Evolutionary conservation across 2,888 invertebrate species (phyloP).

Genomic region (Caenorhabditis sp.): DNA sequence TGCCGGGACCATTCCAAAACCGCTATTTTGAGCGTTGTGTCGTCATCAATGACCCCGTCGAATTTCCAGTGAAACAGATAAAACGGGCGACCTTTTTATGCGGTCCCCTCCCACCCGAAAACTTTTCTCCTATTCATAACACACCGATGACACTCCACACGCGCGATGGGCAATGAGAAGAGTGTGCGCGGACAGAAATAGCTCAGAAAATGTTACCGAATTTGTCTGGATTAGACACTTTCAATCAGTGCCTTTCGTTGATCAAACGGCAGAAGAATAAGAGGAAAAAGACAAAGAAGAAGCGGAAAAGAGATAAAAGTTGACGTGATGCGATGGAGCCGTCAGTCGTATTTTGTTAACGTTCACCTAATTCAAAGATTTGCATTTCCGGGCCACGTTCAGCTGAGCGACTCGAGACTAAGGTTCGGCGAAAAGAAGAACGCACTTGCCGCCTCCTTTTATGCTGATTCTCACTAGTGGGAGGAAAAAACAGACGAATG

Average conservation of each 20-base stretch:
- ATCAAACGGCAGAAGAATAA: constrained; percentile 28
- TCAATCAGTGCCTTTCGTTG: constrained; percentile 30
- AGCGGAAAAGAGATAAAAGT: constrained; percentile 1
- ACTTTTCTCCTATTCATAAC: constrained; percentile 19
- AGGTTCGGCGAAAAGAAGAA: too few species aligned
- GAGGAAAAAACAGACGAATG: too few species aligned
- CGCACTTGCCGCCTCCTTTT: too few species aligned
- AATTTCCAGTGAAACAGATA: too few species aligned
- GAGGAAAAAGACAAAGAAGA: constrained; percentile 1
- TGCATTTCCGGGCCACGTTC: constrained; percentile 2
- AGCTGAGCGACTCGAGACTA: constrained; percentile 7
- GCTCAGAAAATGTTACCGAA: constrained; percentile 29
- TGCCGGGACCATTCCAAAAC: too few species aligned
- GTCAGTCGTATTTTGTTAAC: too few species aligned
- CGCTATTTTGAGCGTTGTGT: too few species aligned
- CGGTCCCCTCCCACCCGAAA: constrained; percentile 28
- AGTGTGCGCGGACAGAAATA: constrained; percentile 17
- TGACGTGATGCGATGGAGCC: constrained; percentile 14
- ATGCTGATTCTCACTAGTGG: too few species aligned
- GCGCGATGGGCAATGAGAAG: constrained; percentile 6
- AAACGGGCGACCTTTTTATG: constrained; percentile 27
- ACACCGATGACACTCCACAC: constrained; percentile 42
- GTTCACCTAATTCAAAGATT: too few species aligned
- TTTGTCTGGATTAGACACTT: constrained; percentile 54
- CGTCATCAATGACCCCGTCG: too few species aligned